A percentile compares a stretch with the other conserved stretches of the same genome.
phyloP scores from a whole-genome alignment of 2,888 invertebrate genomes.

The Tigriopus californicus region DNA sequence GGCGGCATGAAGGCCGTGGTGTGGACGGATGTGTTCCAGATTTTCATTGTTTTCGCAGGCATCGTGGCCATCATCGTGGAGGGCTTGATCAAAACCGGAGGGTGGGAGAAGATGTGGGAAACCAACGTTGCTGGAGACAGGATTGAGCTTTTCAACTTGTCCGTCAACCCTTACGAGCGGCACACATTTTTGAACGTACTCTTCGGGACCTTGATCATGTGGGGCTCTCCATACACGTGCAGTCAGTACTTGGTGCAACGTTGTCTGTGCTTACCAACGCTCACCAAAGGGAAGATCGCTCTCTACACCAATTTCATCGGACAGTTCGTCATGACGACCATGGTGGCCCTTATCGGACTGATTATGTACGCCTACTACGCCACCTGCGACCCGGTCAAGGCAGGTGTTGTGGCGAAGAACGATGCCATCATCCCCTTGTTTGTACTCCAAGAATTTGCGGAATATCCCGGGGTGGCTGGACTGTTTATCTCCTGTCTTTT shows the following conservation, averaged over 20 bases:
- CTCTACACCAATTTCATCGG: conserved; percentile 1
- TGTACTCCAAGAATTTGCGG: conserved; percentile 65
- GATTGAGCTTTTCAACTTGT: conserved; percentile 19
- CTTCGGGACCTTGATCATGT: not conserved
- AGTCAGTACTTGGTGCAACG: not conserved
- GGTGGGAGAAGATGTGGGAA: conserved; percentile 16
- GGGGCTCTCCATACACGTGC: conserved; percentile 1
- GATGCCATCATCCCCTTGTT: conserved; percentile 75
- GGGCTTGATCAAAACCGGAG: conserved; percentile 16
- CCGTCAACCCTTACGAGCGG: conserved; percentile 18
- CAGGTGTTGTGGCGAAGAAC: conserved; percentile 47
- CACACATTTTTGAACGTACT: conserved; percentile 17
- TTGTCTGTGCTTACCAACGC: not conserved
- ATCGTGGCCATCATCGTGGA: conserved; percentile 19
- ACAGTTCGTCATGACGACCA: not conserved
- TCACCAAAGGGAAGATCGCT: not conserved
- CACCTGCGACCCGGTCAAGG: conserved; percentile 29
- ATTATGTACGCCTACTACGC: conserved; percentile 18
- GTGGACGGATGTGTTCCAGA: conserved; percentile 18
- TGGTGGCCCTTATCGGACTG: conserved; percentile 16
- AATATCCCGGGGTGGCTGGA: conserved; percentile 73
- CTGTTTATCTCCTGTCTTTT: conserved; percentile 77
- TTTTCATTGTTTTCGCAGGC: conserved; percentile 18
- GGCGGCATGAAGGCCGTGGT: conserved; percentile 20
- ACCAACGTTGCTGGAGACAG: conserved; percentile 16